phyloP scores from a whole-genome alignment of 2,888 invertebrate genomes.

The Metallyticus violacea region DNA sequence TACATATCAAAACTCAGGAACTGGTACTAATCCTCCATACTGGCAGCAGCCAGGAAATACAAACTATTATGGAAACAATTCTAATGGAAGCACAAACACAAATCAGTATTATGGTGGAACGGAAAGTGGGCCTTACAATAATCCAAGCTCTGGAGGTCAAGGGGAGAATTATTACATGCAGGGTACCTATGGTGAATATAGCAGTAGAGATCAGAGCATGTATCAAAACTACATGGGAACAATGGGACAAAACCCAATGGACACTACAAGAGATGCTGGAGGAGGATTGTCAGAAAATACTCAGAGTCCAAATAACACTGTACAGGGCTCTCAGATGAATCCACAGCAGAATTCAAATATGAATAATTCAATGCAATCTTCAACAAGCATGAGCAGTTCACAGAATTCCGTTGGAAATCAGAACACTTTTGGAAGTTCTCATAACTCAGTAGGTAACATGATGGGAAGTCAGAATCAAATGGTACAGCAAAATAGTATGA shows the following conservation, averaged over 20 bases:
- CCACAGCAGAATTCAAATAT: constrained; percentile 1
- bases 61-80: not conserved
- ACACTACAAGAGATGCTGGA: not conserved
- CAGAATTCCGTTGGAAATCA: not conserved
- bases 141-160: not conserved
- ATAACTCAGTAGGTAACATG: not conserved
- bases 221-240: not conserved
- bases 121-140: not conserved
- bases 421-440: not conserved
- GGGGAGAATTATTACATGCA: constrained; percentile 6
- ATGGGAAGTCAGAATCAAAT: not conserved
- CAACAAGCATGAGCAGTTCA: not conserved
- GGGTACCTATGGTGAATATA: not conserved
- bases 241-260: not conserved
- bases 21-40: not conserved
- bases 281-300: not conserved
- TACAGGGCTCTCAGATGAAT: not conserved
- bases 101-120: constrained; percentile 24
- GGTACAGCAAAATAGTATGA: not conserved
- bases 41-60: constrained; percentile 10
- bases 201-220: constrained; percentile 1
- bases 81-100: constrained; percentile 1
- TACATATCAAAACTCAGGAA: not conserved
- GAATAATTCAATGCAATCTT: not conserved
- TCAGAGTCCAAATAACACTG: not conserved